Conservation (phyloP, 1,140 invertebrate species). For the Lasioglossum albipes region DNA sequence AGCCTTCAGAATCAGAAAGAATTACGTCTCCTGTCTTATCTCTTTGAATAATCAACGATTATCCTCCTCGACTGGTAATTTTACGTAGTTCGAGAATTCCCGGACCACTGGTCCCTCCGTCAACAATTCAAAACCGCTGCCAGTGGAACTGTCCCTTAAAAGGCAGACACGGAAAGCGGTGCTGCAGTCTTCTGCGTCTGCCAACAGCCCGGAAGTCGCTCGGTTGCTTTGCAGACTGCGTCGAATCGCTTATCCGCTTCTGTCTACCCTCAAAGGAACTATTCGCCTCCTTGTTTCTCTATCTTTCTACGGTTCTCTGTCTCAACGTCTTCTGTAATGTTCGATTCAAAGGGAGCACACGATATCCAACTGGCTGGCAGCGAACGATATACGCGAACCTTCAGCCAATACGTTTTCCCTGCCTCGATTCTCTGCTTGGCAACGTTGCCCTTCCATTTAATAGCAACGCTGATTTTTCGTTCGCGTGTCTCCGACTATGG, state of each 20-base stretch:
- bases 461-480: too few species aligned
- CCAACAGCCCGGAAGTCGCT: conserved; percentile 46
- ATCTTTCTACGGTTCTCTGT: neutral
- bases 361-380: conserved; percentile 19
- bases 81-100: too few species aligned
- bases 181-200: neutral
- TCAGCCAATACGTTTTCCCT: conserved; percentile 6
- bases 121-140: neutral
- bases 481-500: too few species aligned
- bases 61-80: too few species aligned
- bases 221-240: conserved; percentile 20
- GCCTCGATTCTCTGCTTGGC: neutral
- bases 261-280: conserved; percentile 27
- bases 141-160: conserved; percentile 19
- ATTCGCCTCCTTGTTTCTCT: too few species aligned
- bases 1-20: too few species aligned
- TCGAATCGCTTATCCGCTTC: conserved; percentile 29
- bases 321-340: neutral
- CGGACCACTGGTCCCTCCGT: too few species aligned
- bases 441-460: too few species aligned
- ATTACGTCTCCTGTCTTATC: too few species aligned
- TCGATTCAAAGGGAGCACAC: conserved; percentile 41
- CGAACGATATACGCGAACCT: conserved; percentile 34
- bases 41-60: too few species aligned
- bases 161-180: neutral